These are phyloP conservation scores for Allobates femoralis DNA, from an alignment of 2,797 vertebrate species.

Conservation along the genomic window DNA sequence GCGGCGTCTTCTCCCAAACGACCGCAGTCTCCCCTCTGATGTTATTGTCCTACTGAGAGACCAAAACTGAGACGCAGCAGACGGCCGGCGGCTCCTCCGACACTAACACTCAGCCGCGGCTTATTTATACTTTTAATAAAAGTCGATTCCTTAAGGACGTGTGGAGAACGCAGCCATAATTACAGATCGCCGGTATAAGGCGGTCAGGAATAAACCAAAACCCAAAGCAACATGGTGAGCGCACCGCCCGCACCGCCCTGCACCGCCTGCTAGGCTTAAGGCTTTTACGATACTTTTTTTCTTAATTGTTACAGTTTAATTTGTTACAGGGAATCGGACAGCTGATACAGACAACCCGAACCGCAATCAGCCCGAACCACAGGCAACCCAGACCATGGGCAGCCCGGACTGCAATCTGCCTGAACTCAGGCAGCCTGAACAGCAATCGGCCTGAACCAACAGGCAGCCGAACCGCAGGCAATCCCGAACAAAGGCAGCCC, in stretches of 20 bases:
- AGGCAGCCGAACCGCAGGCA: too few relatives aligned
- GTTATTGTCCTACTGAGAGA: constrained; percentile 16
- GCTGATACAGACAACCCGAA: too few relatives aligned
- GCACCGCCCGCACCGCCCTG: too few relatives aligned
- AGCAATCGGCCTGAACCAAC: too few relatives aligned
- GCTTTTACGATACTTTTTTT: background rate
- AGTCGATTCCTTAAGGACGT: background rate
- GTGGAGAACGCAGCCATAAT: background rate
- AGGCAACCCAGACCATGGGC: too few relatives aligned
- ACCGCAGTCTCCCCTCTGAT: background rate
- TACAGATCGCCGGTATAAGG: background rate
- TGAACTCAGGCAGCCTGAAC: too few relatives aligned
- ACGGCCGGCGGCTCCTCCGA: background rate
- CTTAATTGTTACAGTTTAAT: too few relatives aligned
- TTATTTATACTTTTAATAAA: constrained; percentile 36
- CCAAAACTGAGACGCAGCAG: background rate
- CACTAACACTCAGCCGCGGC: background rate
- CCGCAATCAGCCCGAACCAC: too few relatives aligned
- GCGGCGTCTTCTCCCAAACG: background rate
- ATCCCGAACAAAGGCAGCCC: too few relatives aligned
- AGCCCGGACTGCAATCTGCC: too few relatives aligned
- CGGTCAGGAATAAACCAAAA: background rate
- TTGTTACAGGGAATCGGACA: too few relatives aligned
- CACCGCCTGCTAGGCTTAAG: background rate
- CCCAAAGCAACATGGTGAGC: background rate